Conservation (phyloP, 2,113 vertebrate genomes). For the Solea solea region DNA sequence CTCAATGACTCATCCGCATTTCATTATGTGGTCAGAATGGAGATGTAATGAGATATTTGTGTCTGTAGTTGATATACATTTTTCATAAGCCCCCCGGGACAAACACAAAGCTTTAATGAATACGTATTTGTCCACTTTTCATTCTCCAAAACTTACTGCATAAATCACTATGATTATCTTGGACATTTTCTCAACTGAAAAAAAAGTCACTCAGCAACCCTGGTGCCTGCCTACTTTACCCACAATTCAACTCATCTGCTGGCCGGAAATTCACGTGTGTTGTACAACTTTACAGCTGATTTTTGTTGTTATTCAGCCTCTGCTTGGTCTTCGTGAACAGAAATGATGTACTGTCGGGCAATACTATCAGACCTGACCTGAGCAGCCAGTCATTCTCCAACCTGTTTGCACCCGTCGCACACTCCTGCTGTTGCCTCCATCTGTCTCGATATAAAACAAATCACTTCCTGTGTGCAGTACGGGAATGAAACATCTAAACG, state of each 20-base stretch:
- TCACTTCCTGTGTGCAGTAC: too few relatives aligned
- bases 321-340: too few relatives aligned
- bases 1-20: slow-evolving; percentile 35
- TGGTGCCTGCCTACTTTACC: neutral
- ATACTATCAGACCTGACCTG: too few relatives aligned
- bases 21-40: slow-evolving; percentile 40
- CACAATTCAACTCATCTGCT: neutral
- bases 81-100: slow-evolving; percentile 36
- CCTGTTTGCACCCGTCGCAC: too few relatives aligned
- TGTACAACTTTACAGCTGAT: too few relatives aligned
- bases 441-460: too few relatives aligned
- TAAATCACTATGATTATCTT: slow-evolving; percentile 27
- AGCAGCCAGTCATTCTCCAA: too few relatives aligned
- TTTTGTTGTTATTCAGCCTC: too few relatives aligned
- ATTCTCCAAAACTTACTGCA: slow-evolving; percentile 5
- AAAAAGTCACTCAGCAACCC: neutral
- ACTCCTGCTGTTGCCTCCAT: too few relatives aligned
- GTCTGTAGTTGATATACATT: slow-evolving; percentile 42
- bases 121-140: slow-evolving; percentile 34
- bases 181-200: neutral
- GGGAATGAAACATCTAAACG: too few relatives aligned
- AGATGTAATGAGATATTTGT: slow-evolving; percentile 55
- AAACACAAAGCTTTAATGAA: slow-evolving; percentile 20
- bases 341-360: too few relatives aligned
- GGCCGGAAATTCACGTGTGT: neutral